A percentile compares a stretch with the other conserved stretches of the same genome.
phyloP scores from a whole-genome alignment of 2,888 invertebrate species.

The Listrodromus nycthemerus region DNA sequence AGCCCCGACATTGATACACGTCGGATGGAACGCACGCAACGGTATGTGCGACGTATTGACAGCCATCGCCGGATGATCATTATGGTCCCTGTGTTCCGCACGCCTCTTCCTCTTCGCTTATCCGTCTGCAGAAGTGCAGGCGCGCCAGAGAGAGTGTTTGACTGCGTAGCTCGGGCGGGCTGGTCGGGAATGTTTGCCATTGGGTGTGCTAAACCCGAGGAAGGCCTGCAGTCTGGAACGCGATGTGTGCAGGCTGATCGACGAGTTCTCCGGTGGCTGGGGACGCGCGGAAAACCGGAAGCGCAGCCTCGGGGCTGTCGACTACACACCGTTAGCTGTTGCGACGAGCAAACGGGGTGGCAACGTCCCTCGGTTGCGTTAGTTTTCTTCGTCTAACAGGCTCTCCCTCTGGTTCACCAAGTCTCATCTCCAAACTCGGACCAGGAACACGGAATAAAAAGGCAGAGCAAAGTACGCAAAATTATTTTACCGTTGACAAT shows the following conservation, averaged over 20 bases:
- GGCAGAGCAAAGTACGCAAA: too few relatives aligned
- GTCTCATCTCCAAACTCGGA: too few relatives aligned
- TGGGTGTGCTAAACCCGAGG: constrained; percentile 36
- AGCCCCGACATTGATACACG: constrained; percentile 66
- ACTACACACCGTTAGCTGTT: background rate
- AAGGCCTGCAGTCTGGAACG: background rate
- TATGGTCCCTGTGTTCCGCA: constrained; percentile 64
- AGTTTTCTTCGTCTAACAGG: constrained; percentile 70
- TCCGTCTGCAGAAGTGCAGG: constrained; percentile 44
- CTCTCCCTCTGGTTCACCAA: too few relatives aligned
- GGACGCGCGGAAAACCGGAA: constrained; percentile 42
- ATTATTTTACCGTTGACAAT: too few relatives aligned
- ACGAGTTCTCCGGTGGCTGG: constrained; percentile 23
- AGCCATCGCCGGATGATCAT: constrained; percentile 77
- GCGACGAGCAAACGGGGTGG: constrained; percentile 26
- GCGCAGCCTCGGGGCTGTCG: constrained; percentile 29
- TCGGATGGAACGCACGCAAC: constrained; percentile 52
- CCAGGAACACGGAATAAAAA: too few relatives aligned
- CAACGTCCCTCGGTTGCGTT: constrained; percentile 53
- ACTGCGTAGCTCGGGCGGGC: constrained; percentile 29
- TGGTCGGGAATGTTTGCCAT: constrained; percentile 47
- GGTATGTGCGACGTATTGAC: constrained; percentile 71
- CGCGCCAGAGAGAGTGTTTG: constrained; percentile 36
- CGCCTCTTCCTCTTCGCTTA: constrained; percentile 20
- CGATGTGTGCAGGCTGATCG: background rate